Evolutionary conservation across 1,140 invertebrate genomes (phyloP).

Genomic region (Halictus rubicundus): DNA sequence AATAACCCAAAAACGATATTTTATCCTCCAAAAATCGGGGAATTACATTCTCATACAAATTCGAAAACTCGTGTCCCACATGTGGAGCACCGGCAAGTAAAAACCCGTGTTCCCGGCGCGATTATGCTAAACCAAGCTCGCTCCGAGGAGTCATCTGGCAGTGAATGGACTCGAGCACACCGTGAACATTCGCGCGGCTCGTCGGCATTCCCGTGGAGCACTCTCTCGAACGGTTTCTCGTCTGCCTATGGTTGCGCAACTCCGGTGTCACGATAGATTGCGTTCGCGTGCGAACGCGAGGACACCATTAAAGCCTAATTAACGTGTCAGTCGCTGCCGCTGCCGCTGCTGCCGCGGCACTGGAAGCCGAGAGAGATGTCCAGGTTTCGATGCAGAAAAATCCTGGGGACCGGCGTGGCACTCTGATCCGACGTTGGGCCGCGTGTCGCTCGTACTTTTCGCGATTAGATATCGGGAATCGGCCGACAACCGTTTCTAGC

Average conservation of each 20-base stretch:
- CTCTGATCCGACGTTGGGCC: slow-evolving; percentile 45
- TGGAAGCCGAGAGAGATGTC: background rate
- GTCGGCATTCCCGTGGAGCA: background rate
- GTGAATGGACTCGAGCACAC: background rate
- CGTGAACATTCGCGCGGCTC: background rate
- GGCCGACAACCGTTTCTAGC: slow-evolving; percentile 49
- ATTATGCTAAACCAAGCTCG: too few relatives aligned
- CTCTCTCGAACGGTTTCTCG: slow-evolving; percentile 14
- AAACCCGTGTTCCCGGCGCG: too few relatives aligned
- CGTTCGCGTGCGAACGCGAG: background rate
- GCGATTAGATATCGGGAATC: slow-evolving; percentile 67
- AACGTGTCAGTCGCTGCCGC: slow-evolving; percentile 6
- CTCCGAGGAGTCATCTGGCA: too few relatives aligned
- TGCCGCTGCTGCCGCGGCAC: too few relatives aligned
- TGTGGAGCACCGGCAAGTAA: too few relatives aligned
- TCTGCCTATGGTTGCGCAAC: background rate
- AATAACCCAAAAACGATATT: too few relatives aligned
- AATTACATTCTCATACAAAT: too few relatives aligned
- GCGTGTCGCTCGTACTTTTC: slow-evolving; percentile 40
- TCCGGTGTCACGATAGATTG: background rate
- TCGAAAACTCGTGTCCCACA: background rate
- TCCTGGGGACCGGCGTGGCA: slow-evolving; percentile 43
- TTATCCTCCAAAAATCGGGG: too few relatives aligned
- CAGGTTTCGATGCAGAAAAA: background rate
- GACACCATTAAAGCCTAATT: slow-evolving; percentile 20